Evolutionary conservation across 2,797 vertebrate species (phyloP).

Genomic region (Neosalanx taihuensis): DNA sequence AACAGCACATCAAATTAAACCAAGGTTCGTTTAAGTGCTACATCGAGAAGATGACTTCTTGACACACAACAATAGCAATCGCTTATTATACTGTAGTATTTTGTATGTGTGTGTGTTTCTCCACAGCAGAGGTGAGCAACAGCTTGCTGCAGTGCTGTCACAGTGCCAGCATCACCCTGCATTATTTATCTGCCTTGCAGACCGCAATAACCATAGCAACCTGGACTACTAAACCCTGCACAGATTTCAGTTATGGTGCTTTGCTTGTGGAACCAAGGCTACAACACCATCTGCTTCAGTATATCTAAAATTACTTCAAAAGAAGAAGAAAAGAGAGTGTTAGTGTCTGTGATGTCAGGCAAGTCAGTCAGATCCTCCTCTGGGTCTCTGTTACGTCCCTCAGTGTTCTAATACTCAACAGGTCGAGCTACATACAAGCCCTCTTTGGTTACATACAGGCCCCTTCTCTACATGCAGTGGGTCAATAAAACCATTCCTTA

Average conservation of each 20-base stretch:
- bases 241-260: conserved; percentile 1
- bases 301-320: not conserved
- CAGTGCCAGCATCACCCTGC: conserved; percentile 73
- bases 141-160: conserved; percentile 76
- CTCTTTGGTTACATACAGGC: too few relatives aligned
- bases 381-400: not conserved
- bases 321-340: not conserved
- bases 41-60: not conserved
- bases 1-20: too few relatives aligned
- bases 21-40: not conserved
- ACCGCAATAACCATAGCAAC: conserved; percentile 78
- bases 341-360: not conserved
- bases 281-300: not conserved
- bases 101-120: conserved; percentile 15
- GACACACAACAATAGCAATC: not conserved
- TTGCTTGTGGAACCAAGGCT: not conserved
- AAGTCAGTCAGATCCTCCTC: not conserved
- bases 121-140: conserved; percentile 66
- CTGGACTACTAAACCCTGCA: conserved; percentile 33
- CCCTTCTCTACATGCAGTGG: too few relatives aligned
- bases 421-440: too few relatives aligned
- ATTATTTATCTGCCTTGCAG: conserved; percentile 77
- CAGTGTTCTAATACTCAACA: too few relatives aligned
- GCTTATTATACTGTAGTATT: not conserved
- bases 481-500: too few relatives aligned